Evolutionary conservation across 1,140 invertebrate genomes (phyloP).

Genomic region (Lithobius niger): DNA sequence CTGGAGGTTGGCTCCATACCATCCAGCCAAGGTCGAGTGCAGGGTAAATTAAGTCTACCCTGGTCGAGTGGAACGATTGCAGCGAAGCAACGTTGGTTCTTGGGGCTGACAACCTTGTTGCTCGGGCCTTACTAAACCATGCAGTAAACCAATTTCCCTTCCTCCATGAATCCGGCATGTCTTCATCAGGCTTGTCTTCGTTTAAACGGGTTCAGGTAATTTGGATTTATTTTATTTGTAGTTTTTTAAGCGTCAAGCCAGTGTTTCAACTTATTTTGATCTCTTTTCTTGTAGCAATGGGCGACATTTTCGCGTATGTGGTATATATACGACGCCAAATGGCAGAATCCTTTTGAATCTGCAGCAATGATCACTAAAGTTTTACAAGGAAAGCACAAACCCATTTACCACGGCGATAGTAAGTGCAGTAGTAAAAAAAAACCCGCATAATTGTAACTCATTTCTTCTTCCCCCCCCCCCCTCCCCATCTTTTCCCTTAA

Average conservation of each 20-base stretch:
- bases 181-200: background rate
- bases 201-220: background rate
- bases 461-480: too few relatives aligned
- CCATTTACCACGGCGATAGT: slow-evolving; percentile 79
- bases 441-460: too few relatives aligned
- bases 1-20: too few relatives aligned
- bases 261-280: background rate
- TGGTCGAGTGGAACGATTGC: too few relatives aligned
- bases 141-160: too few relatives aligned
- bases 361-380: slow-evolving; percentile 58
- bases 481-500: too few relatives aligned
- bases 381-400: slow-evolving; percentile 75
- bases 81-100: too few relatives aligned
- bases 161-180: too few relatives aligned
- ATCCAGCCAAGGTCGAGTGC: too few relatives aligned
- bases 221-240: background rate
- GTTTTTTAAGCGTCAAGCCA: background rate
- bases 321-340: slow-evolving; percentile 88
- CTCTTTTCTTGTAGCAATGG: slow-evolving; percentile 68
- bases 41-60: too few relatives aligned
- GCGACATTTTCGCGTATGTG: slow-evolving; percentile 77
- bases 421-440: slow-evolving; percentile 28
- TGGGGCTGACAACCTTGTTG: too few relatives aligned
- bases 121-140: too few relatives aligned
- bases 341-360: slow-evolving; percentile 85